Conservation (phyloP, 1,140 invertebrate species). For the Stegodyphus dumicola region DNA sequence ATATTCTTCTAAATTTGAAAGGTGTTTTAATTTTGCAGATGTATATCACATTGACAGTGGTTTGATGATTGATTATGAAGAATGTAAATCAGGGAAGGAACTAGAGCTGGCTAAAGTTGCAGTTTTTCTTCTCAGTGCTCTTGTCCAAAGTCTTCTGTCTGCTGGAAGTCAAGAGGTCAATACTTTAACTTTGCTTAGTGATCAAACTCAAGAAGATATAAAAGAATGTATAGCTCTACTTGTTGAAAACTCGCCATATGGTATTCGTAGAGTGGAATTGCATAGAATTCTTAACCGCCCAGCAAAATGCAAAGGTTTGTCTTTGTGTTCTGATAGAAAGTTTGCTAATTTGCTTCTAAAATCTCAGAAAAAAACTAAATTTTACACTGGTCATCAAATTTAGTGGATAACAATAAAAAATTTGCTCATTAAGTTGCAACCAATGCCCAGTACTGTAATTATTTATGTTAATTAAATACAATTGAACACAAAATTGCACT, state of each 20-base stretch:
- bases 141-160: neutral
- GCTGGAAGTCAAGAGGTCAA: neutral
- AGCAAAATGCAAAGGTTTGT: neutral
- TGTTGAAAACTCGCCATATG: neutral
- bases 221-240: neutral
- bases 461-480: no score
- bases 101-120: slow-evolving; percentile 23
- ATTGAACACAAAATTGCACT: no score
- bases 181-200: neutral
- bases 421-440: no score
- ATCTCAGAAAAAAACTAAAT: no score
- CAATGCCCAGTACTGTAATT: no score
- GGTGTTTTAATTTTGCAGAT: neutral
- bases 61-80: neutral
- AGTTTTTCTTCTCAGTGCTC: slow-evolving; percentile 1
- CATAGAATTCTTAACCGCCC: neutral
- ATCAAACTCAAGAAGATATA: slow-evolving; percentile 11
- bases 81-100: slow-evolving; percentile 9
- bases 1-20: no score
- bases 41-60: neutral
- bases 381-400: no score
- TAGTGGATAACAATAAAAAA: no score
- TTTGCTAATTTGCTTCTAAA: no score
- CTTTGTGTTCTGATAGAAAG: no score
- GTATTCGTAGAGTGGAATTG: neutral